Evolutionary conservation across 2,888 invertebrate genomes (phyloP), one percentile per base, ranked within the genome.

Genomic region (Drosophila greeni): DNA sequence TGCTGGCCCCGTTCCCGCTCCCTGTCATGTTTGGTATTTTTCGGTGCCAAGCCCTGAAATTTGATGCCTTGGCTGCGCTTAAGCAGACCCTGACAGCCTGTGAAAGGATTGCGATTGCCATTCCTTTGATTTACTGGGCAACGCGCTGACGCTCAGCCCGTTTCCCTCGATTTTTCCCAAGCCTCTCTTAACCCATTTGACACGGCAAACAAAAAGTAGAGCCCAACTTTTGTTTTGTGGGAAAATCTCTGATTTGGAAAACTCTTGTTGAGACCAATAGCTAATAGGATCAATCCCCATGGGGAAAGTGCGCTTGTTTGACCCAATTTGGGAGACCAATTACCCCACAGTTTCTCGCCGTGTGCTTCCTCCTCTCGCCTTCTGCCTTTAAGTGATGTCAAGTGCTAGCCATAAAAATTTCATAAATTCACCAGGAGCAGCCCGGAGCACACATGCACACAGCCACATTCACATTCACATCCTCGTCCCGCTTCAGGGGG

Each of bases 21-120:
- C 43, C 37, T 56, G 59, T 56, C 55, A 58, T 58, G 58, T 55
- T 36, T 42, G 56, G 29, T 56, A 36, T 36, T 55, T 58, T 57
- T 57, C 31, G 16, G 33, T 48, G 36, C 26, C 61, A n/a, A 26
- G 45, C 20, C 55, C 55, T 43, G 66, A 65, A 65, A 54, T 33
- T 65, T 65, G 66, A 65, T 65, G 66, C 56, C 39, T 48, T 55
- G 37, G 55, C 36, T 54, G 37, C 45, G 43, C 58, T 54, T 73
- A 73, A 66, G 74, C 70, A 54, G 58, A 60, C 52, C 55, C 57
- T 73, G 72, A 73, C 74, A 66, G 74, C 34, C 61, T 54, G 48
- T 73, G 55, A 59, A 70, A 62, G 66, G 70, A 73, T 66, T 73
- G 70, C 39, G 39, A 60, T 47, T 59, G 60, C 59, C 60, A 33